Percentiles rank a stretch among this genome's conserved stretches.
Evolutionary conservation across 2,888 invertebrate genomes (phyloP).

Genomic region (Eupithecia tripunctaria): DNA sequence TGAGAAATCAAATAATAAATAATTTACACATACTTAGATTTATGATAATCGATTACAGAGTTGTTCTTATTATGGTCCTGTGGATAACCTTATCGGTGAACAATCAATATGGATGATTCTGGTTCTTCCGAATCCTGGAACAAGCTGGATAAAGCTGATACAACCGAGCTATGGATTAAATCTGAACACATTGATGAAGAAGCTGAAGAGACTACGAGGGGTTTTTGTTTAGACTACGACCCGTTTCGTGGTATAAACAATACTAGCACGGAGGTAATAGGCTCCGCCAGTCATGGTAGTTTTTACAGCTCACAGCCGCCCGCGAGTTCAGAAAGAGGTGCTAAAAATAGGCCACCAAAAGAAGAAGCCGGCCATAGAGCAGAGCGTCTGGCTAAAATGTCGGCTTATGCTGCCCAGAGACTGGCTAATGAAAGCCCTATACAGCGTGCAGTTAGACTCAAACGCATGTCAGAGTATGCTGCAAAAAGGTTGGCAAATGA

Average conservation of each 20-base stretch:
- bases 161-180: constrained; percentile 74
- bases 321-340: constrained; percentile 14
- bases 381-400: constrained; percentile 73
- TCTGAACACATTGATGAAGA: constrained; percentile 51
- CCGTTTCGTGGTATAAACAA: constrained; percentile 53
- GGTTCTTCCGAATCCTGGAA: constrained; percentile 73
- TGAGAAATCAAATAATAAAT: neutral
- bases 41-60: constrained; percentile 24
- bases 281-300: constrained; percentile 4
- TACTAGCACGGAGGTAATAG: constrained; percentile 56
- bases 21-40: constrained; percentile 15
- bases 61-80: constrained; percentile 71
- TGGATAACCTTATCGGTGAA: constrained; percentile 78
- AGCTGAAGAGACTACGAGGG: constrained; percentile 49
- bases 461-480: constrained; percentile 78
- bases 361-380: constrained; percentile 71
- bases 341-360: constrained; percentile 35
- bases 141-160: constrained; percentile 76
- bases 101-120: constrained; percentile 81
- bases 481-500: constrained; percentile 71
- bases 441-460: constrained; percentile 68
- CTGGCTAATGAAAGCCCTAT: constrained; percentile 75
- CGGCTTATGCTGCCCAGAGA: constrained; percentile 76
- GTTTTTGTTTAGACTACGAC: constrained; percentile 55
- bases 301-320: constrained; percentile 18